These are phyloP conservation scores for Bovichtus variegatus DNA, from an alignment of 2,797 vertebrate genomes.

Conservation along the genomic window DNA sequence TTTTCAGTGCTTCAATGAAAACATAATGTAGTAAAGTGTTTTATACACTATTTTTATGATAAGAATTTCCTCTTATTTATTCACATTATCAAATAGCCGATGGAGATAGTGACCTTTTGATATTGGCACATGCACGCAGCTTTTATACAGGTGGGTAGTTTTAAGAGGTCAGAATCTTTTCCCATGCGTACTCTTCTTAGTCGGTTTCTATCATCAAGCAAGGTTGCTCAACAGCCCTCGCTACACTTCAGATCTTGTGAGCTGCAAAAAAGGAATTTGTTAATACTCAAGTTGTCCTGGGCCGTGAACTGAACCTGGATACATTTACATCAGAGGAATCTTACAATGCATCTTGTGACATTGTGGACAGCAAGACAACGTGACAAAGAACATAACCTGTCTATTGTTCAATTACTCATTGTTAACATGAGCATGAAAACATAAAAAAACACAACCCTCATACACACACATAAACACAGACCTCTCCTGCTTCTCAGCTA, in stretches of 20 bases:
- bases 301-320: neutral
- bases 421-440: neutral
- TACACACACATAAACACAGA: constrained; percentile 24
- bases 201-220: neutral
- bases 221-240: no score
- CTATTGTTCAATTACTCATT: neutral
- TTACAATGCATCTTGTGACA: no score
- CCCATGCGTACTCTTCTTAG: neutral
- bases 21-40: neutral
- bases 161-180: neutral
- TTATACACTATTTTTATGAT: neutral
- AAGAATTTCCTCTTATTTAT: no score
- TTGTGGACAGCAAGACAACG: neutral
- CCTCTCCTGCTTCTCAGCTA: constrained; percentile 95
- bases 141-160: neutral
- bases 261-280: neutral
- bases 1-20: no score
- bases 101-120: neutral
- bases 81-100: neutral
- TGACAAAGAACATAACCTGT: neutral
- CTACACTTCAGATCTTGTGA: neutral
- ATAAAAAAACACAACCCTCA: neutral
- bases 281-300: neutral
- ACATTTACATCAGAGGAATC: neutral
- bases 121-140: neutral